Evolutionary conservation across 2,888 invertebrate genomes (phyloP).

Genomic region (Cylloceria caligata): DNA sequence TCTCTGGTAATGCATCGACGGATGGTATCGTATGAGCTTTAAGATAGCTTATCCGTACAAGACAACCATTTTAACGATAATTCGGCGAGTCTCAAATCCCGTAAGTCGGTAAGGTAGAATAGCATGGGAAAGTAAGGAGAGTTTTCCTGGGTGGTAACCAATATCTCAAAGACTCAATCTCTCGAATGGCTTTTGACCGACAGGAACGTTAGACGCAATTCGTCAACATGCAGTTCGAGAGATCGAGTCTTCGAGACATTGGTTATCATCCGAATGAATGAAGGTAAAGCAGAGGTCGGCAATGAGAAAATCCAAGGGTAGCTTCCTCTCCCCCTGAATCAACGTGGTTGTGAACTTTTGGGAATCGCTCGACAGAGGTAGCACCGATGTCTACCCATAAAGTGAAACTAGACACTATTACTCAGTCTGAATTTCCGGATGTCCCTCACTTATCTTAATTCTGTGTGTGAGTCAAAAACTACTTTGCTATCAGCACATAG

Average conservation of each 20-base stretch:
- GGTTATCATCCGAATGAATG: background rate
- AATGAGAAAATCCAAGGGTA: background rate
- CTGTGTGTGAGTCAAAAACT: constrained; percentile 35
- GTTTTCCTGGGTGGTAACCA: too few relatives aligned
- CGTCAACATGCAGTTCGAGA: too few relatives aligned
- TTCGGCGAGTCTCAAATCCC: background rate
- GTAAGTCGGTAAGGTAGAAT: background rate
- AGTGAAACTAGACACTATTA: too few relatives aligned
- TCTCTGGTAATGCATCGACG: background rate
- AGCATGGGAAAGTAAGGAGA: background rate
- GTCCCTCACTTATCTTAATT: constrained; percentile 53
- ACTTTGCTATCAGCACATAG: constrained; percentile 13
- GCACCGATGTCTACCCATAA: background rate
- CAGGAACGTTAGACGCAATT: too few relatives aligned
- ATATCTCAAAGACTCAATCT: too few relatives aligned
- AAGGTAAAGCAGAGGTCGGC: background rate
- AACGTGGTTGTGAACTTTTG: background rate
- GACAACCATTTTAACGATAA: background rate
- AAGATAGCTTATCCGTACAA: background rate
- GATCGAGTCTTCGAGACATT: too few relatives aligned
- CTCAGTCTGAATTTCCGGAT: background rate
- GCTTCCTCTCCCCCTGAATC: background rate
- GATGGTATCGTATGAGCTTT: background rate
- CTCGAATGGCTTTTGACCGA: too few relatives aligned
- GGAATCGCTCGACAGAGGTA: background rate